These are phyloP conservation scores for Lycocorax pyrrhopterus DNA, from an alignment of 2,113 vertebrate species.

Conservation along the genomic window DNA sequence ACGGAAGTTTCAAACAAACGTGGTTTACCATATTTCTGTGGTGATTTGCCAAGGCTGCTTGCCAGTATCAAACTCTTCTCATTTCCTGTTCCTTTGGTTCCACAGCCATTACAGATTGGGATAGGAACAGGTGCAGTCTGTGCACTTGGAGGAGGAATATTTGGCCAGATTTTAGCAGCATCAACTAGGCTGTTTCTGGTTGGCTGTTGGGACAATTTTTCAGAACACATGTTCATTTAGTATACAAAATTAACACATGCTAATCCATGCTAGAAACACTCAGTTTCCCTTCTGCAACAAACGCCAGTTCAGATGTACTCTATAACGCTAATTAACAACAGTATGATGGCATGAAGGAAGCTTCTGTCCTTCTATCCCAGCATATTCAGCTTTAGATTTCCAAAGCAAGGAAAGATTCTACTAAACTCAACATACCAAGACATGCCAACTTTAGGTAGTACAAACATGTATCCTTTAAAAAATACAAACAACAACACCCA, in stretches of 20 bases:
- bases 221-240: conserved; percentile 15
- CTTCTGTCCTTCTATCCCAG: background rate
- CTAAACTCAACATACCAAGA: background rate
- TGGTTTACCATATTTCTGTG: conserved; percentile 85
- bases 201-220: conserved; percentile 74
- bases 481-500: background rate
- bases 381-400: background rate
- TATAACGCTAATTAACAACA: background rate
- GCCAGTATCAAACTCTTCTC: conserved; percentile 79
- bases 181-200: conserved; percentile 78
- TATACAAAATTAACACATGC: background rate
- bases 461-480: background rate
- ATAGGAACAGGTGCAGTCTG: conserved; percentile 77
- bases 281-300: background rate
- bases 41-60: conserved; percentile 78
- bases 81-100: conserved; percentile 79
- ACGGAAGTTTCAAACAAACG: background rate
- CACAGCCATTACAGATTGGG: conserved; percentile 92
- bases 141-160: conserved; percentile 80
- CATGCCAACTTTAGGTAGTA: background rate
- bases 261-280: background rate
- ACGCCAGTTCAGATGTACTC: background rate
- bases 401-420: background rate
- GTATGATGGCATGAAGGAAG: background rate
- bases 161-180: conserved; percentile 86